phyloP scores from a whole-genome alignment of 2,888 invertebrate genomes.

The Parnassius orleans region DNA sequence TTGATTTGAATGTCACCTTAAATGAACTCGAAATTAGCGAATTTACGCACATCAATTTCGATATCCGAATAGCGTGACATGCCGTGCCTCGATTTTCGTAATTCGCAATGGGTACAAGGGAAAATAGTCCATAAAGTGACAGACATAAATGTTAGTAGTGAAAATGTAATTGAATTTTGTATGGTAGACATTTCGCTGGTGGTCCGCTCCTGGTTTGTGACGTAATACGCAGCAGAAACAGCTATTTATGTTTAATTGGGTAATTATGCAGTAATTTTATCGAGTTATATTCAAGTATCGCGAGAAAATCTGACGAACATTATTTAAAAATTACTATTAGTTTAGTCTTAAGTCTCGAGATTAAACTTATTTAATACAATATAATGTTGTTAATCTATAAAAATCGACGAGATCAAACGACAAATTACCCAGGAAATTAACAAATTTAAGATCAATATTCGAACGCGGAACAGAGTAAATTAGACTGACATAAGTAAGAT shows the following conservation, averaged over 20 bases:
- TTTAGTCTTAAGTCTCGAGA: too few relatives aligned
- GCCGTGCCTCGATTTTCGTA: conserved; percentile 3
- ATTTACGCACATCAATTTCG: conserved; percentile 23
- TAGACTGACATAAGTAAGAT: too few relatives aligned
- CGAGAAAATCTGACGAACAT: too few relatives aligned
- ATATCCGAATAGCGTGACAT: conserved; percentile 13
- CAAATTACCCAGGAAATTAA: too few relatives aligned
- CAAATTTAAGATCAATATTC: too few relatives aligned
- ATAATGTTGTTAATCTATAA: too few relatives aligned
- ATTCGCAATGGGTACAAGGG: background rate
- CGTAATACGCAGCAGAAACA: background rate
- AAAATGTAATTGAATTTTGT: conserved; percentile 1
- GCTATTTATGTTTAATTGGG: background rate
- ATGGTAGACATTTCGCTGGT: conserved; percentile 12
- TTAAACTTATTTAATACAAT: too few relatives aligned
- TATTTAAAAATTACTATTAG: too few relatives aligned
- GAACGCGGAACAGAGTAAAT: too few relatives aligned
- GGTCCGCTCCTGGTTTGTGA: conserved; percentile 7
- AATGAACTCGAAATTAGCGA: conserved; percentile 16
- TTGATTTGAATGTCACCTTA: conserved; percentile 18
- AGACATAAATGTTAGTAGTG: background rate
- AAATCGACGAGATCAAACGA: too few relatives aligned
- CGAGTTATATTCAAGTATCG: too few relatives aligned
- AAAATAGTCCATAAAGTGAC: conserved; percentile 7
- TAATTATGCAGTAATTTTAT: too few relatives aligned